phyloP scores from a whole-genome alignment of 2,888 invertebrate genomes.

The Oegoconia quadripuncta region DNA sequence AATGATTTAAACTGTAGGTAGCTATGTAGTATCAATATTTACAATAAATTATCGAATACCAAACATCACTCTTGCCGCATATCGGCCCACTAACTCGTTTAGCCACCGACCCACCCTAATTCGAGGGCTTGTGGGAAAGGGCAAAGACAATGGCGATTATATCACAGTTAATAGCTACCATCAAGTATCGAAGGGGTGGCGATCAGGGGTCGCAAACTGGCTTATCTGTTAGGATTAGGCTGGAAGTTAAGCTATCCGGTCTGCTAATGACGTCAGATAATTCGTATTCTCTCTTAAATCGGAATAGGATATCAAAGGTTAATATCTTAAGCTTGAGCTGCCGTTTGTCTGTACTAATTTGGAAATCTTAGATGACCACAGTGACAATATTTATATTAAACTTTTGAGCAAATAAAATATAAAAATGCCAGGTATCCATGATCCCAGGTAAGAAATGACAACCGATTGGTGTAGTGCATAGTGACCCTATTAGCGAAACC shows the following conservation, averaged over 20 bases:
- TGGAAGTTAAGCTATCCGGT: slow-evolving; percentile 26
- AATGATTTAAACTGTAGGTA: too few relatives aligned
- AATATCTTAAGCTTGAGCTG: too few relatives aligned
- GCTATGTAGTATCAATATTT: not conserved
- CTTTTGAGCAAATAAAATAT: too few relatives aligned
- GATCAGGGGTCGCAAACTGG: slow-evolving; percentile 30
- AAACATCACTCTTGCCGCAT: slow-evolving; percentile 10
- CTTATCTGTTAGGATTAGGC: slow-evolving; percentile 61
- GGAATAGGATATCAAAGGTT: too few relatives aligned
- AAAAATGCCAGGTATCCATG: too few relatives aligned
- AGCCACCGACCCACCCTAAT: slow-evolving; percentile 32
- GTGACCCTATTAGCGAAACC: too few relatives aligned
- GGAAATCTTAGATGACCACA: too few relatives aligned
- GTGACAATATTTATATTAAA: too few relatives aligned
- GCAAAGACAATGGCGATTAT: slow-evolving; percentile 73
- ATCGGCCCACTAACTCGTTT: slow-evolving; percentile 14
- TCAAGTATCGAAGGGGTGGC: slow-evolving; percentile 44
- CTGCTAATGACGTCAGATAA: slow-evolving; percentile 30
- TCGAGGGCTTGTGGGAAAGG: slow-evolving; percentile 65
- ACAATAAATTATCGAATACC: not conserved
- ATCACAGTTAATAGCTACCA: slow-evolving; percentile 71
- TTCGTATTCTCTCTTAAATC: not conserved
- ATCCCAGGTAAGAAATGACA: too few relatives aligned
- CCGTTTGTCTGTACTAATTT: too few relatives aligned
- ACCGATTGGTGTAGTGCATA: too few relatives aligned